Evolutionary conservation across 1,140 invertebrate species (phyloP).

Genomic region (Ptiloglossa arizonensis): DNA sequence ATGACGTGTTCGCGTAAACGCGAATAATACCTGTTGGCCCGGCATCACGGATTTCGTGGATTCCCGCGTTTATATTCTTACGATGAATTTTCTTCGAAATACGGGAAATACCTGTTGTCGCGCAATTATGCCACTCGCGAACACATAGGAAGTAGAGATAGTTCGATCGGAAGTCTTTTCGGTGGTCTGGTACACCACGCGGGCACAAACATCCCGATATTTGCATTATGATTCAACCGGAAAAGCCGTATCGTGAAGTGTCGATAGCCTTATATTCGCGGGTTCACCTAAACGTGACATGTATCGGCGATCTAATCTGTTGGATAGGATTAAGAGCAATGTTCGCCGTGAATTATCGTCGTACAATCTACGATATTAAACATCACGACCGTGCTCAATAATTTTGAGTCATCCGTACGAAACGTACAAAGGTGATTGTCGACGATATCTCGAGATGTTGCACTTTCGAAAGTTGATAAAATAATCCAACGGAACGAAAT

Average conservation of each 20-base stretch:
- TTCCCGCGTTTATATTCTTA: conserved; percentile 34
- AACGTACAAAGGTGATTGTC: neutral
- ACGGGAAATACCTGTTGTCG: conserved; percentile 52
- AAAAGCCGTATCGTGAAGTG: conserved; percentile 43
- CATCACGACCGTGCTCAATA: neutral
- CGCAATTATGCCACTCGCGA: conserved; percentile 16
- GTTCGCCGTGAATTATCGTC: neutral
- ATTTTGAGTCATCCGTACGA: neutral
- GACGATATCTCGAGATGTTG: too few species aligned
- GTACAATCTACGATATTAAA: neutral
- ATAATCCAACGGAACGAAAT: neutral
- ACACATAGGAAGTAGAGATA: conserved; percentile 7
- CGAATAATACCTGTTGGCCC: conserved; percentile 16
- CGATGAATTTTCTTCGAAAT: conserved; percentile 63
- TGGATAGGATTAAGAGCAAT: neutral
- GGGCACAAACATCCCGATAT: conserved; percentile 49
- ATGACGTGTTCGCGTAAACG: conserved; percentile 57
- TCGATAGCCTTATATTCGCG: neutral
- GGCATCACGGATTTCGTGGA: conserved; percentile 53
- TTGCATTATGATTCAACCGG: conserved; percentile 71
- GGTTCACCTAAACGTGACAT: neutral
- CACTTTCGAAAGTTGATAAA: neutral
- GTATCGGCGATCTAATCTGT: neutral
- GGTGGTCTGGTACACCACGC: neutral
- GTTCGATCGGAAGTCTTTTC: conserved; percentile 30